Evolutionary conservation across 2,113 vertebrate genomes (phyloP), one percentile per base, ranked within the genome.

Genomic region (Notechis scutatus): DNA sequence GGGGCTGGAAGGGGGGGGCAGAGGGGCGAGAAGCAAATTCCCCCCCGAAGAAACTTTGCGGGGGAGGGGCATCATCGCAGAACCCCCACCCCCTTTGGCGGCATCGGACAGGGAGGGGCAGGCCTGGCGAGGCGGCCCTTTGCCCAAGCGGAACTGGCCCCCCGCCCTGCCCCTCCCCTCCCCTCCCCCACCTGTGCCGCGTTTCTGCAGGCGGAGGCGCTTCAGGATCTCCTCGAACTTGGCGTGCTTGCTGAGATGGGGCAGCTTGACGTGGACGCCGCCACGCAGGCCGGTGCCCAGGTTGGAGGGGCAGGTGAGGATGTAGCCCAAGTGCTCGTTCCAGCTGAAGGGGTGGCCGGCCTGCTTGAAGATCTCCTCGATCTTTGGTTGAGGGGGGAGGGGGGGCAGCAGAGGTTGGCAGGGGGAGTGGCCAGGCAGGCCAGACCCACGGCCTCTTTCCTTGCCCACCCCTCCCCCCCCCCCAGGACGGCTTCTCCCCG

Each of bases 291-390:
- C 99, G 0, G 99, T 99, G 92, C 99, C 99, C 97, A 99, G 96
- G 97, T 99, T 99, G 94, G 99, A 99, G 2, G 99, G 99, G 97
- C 99, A 99, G 96, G 99, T 99, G 94, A 99, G 98, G 96, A 99
- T 96, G 95, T 98, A 99, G 92, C 99, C 99, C 96, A 99, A 96
- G 95, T 99, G 99, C 94, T 99, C 98, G 21, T 97, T 99, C 99
- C 99, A 99, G 98, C 98, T 99, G 98, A 99, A 99, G 94, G 98
- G 98, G 86, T 98, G 99, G 34, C 98, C 98, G 21, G 98, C 98
- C 94, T 98, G 98, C 98, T 99, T 98, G 98, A 99, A 99, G 97
- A 99, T 98, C 59, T 97, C 98, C 96, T 99, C 99, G 93, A 99
- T 99, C 99, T 99, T 97, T 8, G 20, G 5, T 3, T 1, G 55